Evolutionary conservation across 2,797 vertebrate species (phyloP).

Genomic region (Erethizon dorsatum): DNA sequence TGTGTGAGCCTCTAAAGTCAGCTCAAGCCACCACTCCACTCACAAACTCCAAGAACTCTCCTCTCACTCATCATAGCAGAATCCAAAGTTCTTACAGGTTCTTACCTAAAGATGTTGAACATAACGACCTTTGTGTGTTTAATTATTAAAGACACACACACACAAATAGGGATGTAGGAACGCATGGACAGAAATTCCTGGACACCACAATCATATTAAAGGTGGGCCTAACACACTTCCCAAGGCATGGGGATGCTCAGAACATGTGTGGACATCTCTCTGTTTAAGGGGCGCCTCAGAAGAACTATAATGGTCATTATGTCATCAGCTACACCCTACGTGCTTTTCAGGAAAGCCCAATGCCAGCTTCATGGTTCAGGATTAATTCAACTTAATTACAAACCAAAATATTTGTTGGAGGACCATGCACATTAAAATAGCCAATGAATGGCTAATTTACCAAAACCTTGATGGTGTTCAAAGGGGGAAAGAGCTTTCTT

Average conservation of each 20-base stretch:
- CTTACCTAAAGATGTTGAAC: background rate
- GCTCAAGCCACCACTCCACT: background rate
- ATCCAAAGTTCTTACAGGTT: background rate
- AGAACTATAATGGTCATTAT: background rate
- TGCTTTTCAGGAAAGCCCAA: conserved; percentile 3
- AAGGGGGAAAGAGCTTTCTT: conserved; percentile 62
- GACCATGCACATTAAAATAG: conserved; percentile 8
- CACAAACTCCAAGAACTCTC: background rate
- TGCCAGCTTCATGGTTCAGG: background rate
- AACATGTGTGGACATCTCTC: background rate
- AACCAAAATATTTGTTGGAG: conserved; percentile 37
- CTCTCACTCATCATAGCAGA: background rate
- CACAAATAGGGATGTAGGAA: background rate
- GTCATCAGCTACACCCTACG: background rate
- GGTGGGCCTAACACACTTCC: background rate
- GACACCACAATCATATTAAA: background rate
- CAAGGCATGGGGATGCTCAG: background rate
- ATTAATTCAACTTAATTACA: conserved; percentile 41
- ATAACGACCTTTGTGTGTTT: background rate
- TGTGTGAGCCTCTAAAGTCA: background rate
- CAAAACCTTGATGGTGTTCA: conserved; percentile 47
- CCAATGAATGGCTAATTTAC: conserved; percentile 15
- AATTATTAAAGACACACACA: background rate
- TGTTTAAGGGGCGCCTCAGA: background rate
- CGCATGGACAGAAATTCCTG: background rate